Evolutionary conservation across 2,888 invertebrate species (phyloP).

Genomic region (Bimastos eiseni): DNA sequence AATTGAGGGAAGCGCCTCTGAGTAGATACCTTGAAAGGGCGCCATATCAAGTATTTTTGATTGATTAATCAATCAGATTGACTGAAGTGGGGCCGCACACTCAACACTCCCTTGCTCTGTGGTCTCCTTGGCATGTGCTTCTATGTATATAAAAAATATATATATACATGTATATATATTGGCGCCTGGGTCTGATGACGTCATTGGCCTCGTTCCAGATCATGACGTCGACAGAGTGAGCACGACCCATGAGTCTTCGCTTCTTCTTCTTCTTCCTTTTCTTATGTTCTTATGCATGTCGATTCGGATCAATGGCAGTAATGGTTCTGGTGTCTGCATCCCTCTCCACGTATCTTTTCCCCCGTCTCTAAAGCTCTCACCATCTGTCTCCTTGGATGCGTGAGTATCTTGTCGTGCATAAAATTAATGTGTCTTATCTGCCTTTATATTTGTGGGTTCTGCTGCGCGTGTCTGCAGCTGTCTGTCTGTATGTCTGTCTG

Average conservation of each 20-base stretch:
- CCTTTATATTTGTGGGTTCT: neutral
- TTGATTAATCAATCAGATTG: neutral
- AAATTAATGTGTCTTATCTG: neutral
- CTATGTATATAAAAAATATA: too few species aligned
- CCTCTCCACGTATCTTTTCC: neutral
- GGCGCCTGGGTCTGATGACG: neutral
- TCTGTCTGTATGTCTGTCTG: neutral
- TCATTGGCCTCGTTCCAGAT: neutral
- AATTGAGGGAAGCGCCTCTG: too few species aligned
- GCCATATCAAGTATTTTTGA: too few species aligned
- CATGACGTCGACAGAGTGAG: neutral
- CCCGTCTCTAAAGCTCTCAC: neutral
- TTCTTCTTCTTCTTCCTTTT: too few species aligned
- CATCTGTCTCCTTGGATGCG: too few species aligned
- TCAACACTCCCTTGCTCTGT: neutral
- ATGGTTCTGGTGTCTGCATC: neutral
- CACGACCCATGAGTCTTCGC: neutral
- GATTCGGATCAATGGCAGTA: neutral
- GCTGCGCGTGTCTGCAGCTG: neutral
- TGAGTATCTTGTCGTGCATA: neutral
- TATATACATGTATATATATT: too few species aligned
- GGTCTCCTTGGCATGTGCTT: neutral
- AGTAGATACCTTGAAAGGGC: too few species aligned
- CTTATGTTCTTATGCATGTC: too few species aligned
- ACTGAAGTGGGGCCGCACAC: neutral